Evolutionary conservation across 2,113 vertebrate species (phyloP).

Genomic region (Tenrec ecaudatus): DNA sequence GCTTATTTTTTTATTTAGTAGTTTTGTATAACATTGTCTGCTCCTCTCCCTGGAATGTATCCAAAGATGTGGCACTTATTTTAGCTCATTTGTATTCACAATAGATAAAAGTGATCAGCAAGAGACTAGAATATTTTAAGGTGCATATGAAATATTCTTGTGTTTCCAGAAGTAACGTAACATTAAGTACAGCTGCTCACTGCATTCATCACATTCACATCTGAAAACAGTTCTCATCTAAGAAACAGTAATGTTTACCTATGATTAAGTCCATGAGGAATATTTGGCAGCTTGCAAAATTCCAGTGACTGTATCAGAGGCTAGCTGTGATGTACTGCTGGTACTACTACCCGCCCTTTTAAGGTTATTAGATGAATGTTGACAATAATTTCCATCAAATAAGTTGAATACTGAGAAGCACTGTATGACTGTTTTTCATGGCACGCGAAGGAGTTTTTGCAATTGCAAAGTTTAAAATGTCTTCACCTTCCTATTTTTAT

Average conservation of each 20-base stretch:
- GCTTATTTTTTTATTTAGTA: conserved; percentile 54
- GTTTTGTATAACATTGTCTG: not conserved
- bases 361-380: not conserved
- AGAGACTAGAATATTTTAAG: conserved; percentile 50
- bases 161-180: conserved; percentile 11
- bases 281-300: conserved; percentile 8
- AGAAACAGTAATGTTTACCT: not conserved
- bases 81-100: conserved; percentile 43
- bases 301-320: not conserved
- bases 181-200: conserved; percentile 15
- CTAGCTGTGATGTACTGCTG: not conserved
- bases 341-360: not conserved
- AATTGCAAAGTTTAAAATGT: not conserved
- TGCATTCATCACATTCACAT: conserved; percentile 3
- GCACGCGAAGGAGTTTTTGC: not conserved
- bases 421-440: not conserved
- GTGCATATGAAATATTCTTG: conserved; percentile 59
- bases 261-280: conserved; percentile 1
- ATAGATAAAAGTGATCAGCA: conserved; percentile 55
- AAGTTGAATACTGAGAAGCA: not conserved
- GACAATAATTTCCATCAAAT: not conserved
- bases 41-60: not conserved
- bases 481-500: conserved; percentile 32
- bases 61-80: conserved; percentile 43
- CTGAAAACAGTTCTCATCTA: not conserved